phyloP scores from a whole-genome alignment of 2,797 vertebrate genomes.

The Dryobates pubescens region DNA sequence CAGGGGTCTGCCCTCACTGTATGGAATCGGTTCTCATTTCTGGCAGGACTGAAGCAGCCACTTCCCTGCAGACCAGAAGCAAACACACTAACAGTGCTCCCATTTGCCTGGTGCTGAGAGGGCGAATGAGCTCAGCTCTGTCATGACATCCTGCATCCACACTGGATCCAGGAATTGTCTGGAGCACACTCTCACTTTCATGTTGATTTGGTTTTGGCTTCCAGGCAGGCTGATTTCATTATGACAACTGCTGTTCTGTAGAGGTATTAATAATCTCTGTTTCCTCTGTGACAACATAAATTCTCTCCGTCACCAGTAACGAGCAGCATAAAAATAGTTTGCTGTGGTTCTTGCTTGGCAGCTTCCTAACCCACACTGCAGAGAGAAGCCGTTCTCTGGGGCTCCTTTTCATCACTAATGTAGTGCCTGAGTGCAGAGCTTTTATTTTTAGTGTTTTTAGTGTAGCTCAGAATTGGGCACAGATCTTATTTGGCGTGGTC shows the following conservation, averaged over 20 bases:
- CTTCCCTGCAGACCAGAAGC: background rate
- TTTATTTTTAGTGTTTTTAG: constrained; percentile 37
- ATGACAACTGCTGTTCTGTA: background rate
- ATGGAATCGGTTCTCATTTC: background rate
- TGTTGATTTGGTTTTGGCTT: background rate
- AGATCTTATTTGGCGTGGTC: background rate
- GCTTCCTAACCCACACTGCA: constrained; percentile 10
- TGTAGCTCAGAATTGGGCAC: background rate
- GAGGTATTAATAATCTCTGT: background rate
- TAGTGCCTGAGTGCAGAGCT: background rate
- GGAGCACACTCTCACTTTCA: background rate
- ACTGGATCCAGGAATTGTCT: background rate
- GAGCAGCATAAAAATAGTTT: constrained; percentile 36
- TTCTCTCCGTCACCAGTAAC: constrained; percentile 14
- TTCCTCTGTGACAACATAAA: constrained; percentile 5
- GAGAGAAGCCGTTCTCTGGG: constrained; percentile 25
- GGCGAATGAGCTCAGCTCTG: background rate
- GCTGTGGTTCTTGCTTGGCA: constrained; percentile 22
- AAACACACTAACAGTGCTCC: background rate
- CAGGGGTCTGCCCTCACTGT: too few species aligned
- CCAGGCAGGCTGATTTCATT: constrained; percentile 25
- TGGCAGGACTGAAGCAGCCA: background rate
- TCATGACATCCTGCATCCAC: background rate
- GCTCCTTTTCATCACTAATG: background rate
- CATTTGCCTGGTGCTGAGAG: background rate